Evolutionary conservation across 2,113 vertebrate genomes (phyloP).

Genomic region (Typhlomys cinereus): DNA sequence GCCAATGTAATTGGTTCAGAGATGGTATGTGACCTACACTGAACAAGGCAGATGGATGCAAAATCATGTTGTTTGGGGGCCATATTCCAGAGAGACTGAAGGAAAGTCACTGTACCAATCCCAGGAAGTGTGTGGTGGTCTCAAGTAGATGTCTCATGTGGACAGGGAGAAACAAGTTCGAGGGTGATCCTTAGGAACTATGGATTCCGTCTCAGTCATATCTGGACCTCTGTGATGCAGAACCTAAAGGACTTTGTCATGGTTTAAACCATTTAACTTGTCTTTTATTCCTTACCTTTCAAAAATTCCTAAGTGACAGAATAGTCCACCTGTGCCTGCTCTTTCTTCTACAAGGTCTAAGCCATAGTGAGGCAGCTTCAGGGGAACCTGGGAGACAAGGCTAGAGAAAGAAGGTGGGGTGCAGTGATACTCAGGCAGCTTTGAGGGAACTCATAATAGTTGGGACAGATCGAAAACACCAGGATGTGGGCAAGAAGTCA

Average conservation of each 20-base stretch:
- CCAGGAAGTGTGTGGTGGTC: neutral
- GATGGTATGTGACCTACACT: neutral
- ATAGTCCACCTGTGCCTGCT: neutral
- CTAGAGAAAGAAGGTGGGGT: neutral
- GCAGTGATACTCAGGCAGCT: neutral
- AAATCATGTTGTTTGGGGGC: neutral
- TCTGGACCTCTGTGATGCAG: neutral
- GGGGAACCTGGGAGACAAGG: neutral
- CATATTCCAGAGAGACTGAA: neutral
- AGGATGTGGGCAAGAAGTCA: too few species aligned
- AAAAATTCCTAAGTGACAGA: slow-evolving; percentile 31
- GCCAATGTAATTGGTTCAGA: slow-evolving; percentile 27
- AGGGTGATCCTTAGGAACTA: neutral
- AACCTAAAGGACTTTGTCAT: neutral
- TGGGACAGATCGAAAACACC: neutral
- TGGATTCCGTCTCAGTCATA: neutral
- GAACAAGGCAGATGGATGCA: neutral
- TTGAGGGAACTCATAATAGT: neutral
- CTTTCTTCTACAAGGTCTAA: neutral
- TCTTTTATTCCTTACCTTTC: neutral
- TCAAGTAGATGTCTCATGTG: neutral
- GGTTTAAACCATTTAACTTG: slow-evolving; percentile 38
- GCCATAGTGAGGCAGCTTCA: neutral
- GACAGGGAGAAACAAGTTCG: neutral
- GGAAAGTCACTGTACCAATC: neutral